Conservation (phyloP, 2,797 vertebrate genomes). For the Lepilemur septentrionalis region DNA sequence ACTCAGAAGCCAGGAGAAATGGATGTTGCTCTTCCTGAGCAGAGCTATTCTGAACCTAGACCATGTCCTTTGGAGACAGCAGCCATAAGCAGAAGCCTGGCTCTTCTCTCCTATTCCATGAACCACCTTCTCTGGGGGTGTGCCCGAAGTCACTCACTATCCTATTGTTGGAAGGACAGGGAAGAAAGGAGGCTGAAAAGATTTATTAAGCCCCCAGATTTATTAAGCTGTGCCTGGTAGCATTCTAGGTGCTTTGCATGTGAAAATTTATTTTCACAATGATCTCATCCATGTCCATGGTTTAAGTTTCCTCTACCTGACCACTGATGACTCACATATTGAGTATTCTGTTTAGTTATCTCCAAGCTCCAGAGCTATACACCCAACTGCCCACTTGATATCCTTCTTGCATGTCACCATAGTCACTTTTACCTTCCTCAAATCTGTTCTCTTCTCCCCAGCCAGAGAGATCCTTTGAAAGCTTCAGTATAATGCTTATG, state of each 20-base stretch:
- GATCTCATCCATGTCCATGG: not conserved
- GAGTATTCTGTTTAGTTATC: not conserved
- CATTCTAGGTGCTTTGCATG: not conserved
- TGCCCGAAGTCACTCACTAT: not conserved
- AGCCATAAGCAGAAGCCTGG: not conserved
- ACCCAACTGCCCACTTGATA: not conserved
- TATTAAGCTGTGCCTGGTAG: not conserved
- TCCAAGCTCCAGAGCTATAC: not conserved
- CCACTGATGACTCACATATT: not conserved
- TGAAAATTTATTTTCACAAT: not conserved
- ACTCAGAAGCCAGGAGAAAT: not conserved
- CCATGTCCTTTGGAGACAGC: not conserved
- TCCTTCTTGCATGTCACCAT: not conserved
- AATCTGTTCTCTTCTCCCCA: not conserved
- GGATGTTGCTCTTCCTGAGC: not conserved
- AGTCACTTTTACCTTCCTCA: not conserved
- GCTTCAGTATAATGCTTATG: not conserved
- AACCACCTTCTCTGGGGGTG: not conserved
- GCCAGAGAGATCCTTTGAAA: not conserved
- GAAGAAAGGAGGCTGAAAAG: not conserved
- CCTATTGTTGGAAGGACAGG: not conserved
- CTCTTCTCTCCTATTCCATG: not conserved
- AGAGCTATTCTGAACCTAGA: not conserved
- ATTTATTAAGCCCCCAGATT: not conserved
- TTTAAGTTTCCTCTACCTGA: conserved; percentile 3